Percentiles rank a stretch among this genome's conserved stretches.
Evolutionary conservation across 2,888 invertebrate genomes (phyloP).

Genomic region (Drosophila robusta): DNA sequence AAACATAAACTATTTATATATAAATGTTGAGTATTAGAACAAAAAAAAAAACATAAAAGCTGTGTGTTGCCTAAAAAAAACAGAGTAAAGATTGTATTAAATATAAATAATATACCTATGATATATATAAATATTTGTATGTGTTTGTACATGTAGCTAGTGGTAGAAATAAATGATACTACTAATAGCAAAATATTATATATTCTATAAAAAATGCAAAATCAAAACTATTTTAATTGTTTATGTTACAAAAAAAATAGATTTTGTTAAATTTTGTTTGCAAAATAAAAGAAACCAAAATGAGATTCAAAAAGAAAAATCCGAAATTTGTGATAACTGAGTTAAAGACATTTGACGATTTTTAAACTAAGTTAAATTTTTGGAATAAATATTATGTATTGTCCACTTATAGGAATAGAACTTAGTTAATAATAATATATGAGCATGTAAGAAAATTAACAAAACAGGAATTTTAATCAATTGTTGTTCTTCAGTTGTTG

Average conservation of each 20-base stretch:
- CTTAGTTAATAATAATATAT: constrained; percentile 33
- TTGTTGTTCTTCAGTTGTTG: constrained; percentile 58
- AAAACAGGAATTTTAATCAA: constrained; percentile 67
- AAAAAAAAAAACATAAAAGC: constrained; percentile 32
- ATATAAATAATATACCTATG: constrained; percentile 16
- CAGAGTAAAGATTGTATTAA: constrained; percentile 47
- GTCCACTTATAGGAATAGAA: constrained; percentile 28
- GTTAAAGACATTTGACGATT: constrained; percentile 57
- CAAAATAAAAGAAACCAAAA: constrained; percentile 1
- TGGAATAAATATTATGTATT: constrained; percentile 32
- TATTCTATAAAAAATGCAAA: constrained; percentile 19
- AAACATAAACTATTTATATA: constrained; percentile 36
- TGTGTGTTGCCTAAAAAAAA: constrained; percentile 49
- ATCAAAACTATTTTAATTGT: constrained; percentile 20
- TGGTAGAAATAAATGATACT: constrained; percentile 40
- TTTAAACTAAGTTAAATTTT: constrained; percentile 52
- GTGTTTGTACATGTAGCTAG: constrained; percentile 80
- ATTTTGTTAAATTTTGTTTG: constrained; percentile 15
- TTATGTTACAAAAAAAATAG: neutral
- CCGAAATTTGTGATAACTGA: constrained; percentile 78
- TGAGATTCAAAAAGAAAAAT: constrained; percentile 21
- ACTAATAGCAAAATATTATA: constrained; percentile 18
- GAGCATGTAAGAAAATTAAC: constrained; percentile 34
- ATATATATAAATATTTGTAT: constrained; percentile 70
- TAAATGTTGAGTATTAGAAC: constrained; percentile 45